Evolutionary conservation across 1,140 invertebrate species (phyloP), one percentile per base, ranked within the genome.

Genomic region (Eubasilissa regina): DNA sequence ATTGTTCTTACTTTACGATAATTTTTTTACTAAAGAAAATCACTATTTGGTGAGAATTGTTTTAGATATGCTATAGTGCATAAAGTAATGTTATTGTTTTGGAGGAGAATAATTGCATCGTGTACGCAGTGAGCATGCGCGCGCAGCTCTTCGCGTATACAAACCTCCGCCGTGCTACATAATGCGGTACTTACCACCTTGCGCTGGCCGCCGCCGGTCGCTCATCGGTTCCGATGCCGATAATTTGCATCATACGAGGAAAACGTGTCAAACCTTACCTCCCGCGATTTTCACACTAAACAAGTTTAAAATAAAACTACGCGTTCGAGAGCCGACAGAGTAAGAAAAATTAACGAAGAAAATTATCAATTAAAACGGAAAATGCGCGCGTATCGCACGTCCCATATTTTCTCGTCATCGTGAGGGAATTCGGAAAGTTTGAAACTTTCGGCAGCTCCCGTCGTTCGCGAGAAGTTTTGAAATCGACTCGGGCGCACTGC

Each of bases 381-480:
- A 35, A 35, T 6, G 25, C 25, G 25, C 25, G 25, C 25, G n/a
- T n/a, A n/a, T n/a, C n/a, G n/a, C n/a, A n/a, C n/a, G n/a, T n/a
- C 6, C 25, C 25, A 6, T 6, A 35, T 6, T 35, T 35, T 6
- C 25, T 35, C 25, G 25, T 6, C 25, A 6, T 6, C 25, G 25
- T 6, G 1, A 35, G 25, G 1, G 25, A n/a, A 35, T 35, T 35
- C 25, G 25, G 25, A 35, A 35, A 35, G 25, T 35, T 35, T 35
- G 25, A 35, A 35, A 35, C 25, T 35, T 35, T 56, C 19, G 51
- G 56, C 55, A 56, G 25, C 51, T 19, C 45, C 66, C 53, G 70
- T 55, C 19, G 43, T 51, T 56, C 53, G 62, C n/a, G 75, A 78
- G 70, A 78, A 78, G 64, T 72, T 78, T 78, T 64, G 35, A 58